Evolutionary conservation across 2,888 invertebrate species (phyloP).

Genomic region (Pseudococcus longispinus): DNA sequence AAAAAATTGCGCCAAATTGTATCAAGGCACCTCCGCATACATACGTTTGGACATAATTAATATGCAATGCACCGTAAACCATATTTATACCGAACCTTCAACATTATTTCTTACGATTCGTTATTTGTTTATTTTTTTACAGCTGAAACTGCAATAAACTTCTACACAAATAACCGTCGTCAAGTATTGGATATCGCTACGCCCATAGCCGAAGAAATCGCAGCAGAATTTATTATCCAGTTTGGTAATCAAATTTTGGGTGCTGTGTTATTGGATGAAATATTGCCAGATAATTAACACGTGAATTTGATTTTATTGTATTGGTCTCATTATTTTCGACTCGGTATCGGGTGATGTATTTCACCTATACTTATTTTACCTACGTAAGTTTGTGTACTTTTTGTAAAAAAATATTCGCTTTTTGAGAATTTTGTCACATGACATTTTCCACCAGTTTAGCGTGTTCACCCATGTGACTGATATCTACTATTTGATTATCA

Average conservation of each 20-base stretch:
- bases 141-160: slow-evolving; percentile 74
- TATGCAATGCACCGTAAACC: not conserved
- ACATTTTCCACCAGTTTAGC: slow-evolving; percentile 14
- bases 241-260: slow-evolving; percentile 61
- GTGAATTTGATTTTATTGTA: not conserved
- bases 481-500: not conserved
- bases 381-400: not conserved
- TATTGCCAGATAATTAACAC: slow-evolving; percentile 59
- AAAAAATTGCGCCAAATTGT: not conserved
- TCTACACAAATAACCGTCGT: slow-evolving; percentile 74
- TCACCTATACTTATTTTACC: not conserved
- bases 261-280: slow-evolving; percentile 60
- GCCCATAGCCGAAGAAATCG: slow-evolving; percentile 74
- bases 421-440: not conserved
- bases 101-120: not conserved
- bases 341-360: not conserved
- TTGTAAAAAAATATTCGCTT: not conserved
- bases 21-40: not conserved
- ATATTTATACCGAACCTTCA: not conserved
- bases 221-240: slow-evolving; percentile 68
- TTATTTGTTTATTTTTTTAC: slow-evolving; percentile 58
- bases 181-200: slow-evolving; percentile 73
- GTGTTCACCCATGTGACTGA: not conserved
- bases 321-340: slow-evolving; percentile 18
- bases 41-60: not conserved